Evolutionary conservation across 2,888 invertebrate genomes (phyloP).

Genomic region (Cristatella mucedo): DNA sequence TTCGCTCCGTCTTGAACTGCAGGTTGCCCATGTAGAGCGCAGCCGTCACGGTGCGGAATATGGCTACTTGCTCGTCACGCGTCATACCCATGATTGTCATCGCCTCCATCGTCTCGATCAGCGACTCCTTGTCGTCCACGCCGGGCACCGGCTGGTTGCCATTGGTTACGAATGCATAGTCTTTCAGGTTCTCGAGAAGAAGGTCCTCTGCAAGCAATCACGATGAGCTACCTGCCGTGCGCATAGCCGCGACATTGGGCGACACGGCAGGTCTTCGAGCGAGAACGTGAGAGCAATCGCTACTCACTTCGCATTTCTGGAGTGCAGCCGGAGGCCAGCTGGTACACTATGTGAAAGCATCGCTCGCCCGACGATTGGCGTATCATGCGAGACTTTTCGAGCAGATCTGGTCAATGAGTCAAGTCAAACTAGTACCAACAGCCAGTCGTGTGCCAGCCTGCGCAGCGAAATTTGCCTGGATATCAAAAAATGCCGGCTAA

Average conservation of each 20-base stretch:
- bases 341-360: conserved; percentile 99
- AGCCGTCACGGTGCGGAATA: conserved; percentile 87
- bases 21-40: conserved; percentile 93
- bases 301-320: conserved; percentile 44
- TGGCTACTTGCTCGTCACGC: conserved; percentile 75
- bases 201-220: conserved; percentile 62
- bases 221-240: too few species aligned
- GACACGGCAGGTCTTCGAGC: too few species aligned
- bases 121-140: conserved; percentile 54
- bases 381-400: conserved; percentile 97
- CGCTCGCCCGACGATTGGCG: conserved; percentile 92
- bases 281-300: too few species aligned
- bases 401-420: too few species aligned
- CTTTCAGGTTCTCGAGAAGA: conserved; percentile 82
- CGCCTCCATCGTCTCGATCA: conserved; percentile 80
- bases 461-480: too few species aligned
- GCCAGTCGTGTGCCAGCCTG: too few species aligned
- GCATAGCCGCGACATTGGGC: too few species aligned
- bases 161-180: conserved; percentile 78
- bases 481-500: too few species aligned
- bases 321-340: conserved; percentile 76
- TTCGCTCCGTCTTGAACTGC: conserved; percentile 95
- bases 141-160: conserved; percentile 58
- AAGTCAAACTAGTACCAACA: too few species aligned
- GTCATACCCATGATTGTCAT: conserved; percentile 99